phyloP scores from a whole-genome alignment of 2,113 vertebrate species.

The Phylloscopus trochiloides region DNA sequence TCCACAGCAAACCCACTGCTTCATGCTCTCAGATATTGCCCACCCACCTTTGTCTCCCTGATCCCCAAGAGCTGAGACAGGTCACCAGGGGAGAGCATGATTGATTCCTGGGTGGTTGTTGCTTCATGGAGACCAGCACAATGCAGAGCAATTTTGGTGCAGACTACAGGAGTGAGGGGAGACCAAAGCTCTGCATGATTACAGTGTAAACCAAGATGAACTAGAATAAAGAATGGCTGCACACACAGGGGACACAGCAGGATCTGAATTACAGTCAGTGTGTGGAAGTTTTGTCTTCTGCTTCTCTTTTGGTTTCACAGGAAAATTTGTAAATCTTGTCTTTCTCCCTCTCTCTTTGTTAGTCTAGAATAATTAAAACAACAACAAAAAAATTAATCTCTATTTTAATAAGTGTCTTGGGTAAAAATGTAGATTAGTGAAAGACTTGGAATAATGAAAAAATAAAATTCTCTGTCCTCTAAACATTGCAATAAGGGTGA shows the following conservation, averaged over 20 bases:
- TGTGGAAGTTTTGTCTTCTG: background rate
- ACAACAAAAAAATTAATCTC: background rate
- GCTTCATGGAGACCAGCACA: background rate
- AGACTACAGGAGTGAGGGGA: background rate
- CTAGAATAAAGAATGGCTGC: background rate
- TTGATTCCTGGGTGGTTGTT: background rate
- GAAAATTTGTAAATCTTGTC: background rate
- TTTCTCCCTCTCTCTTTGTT: background rate
- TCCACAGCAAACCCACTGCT: background rate
- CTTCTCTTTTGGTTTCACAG: background rate
- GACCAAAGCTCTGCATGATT: background rate
- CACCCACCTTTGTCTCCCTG: background rate
- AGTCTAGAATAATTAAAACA: background rate
- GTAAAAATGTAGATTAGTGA: background rate
- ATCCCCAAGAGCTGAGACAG: background rate
- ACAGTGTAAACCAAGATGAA: background rate
- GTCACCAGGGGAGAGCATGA: background rate
- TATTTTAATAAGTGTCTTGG: background rate
- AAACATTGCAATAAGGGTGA: accelerated
- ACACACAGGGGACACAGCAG: background rate
- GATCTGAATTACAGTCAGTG: background rate
- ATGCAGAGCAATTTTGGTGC: background rate
- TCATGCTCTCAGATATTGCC: background rate
- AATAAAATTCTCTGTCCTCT: background rate
- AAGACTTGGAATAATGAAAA: background rate